A percentile compares a stretch with the other conserved stretches of the same genome.
Evolutionary conservation across 2,888 invertebrate species (phyloP).

Genomic region (Smittia aterrima): DNA sequence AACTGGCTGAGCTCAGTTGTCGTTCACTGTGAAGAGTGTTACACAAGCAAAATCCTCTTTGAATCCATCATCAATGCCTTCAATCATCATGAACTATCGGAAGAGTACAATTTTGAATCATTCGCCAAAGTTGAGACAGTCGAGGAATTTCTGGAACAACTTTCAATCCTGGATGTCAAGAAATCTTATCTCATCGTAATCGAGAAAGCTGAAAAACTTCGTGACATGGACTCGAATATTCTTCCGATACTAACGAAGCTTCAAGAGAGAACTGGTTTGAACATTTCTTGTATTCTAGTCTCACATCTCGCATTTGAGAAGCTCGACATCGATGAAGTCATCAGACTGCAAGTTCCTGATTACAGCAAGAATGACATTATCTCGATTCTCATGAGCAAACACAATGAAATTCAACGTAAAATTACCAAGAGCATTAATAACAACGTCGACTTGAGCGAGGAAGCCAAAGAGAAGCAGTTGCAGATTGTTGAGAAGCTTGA

Average conservation of each 20-base stretch:
- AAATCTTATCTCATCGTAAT: slow-evolving; percentile 66
- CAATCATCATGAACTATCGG: slow-evolving; percentile 52
- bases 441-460: slow-evolving; percentile 43
- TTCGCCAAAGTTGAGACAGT: slow-evolving; percentile 65
- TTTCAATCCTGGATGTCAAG: slow-evolving; percentile 51
- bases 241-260: slow-evolving; percentile 71
- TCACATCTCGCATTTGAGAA: slow-evolving; percentile 80
- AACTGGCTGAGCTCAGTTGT: slow-evolving; percentile 59
- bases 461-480: slow-evolving; percentile 45
- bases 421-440: slow-evolving; percentile 50
- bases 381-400: slow-evolving; percentile 56
- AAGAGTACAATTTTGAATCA: slow-evolving; percentile 50
- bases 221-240: slow-evolving; percentile 71
- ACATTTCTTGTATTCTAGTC: slow-evolving; percentile 73
- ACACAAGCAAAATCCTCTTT: slow-evolving; percentile 70
- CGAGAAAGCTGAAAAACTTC: slow-evolving; percentile 77
- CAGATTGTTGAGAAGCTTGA: slow-evolving; percentile 44
- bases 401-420: slow-evolving; percentile 49
- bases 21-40: slow-evolving; percentile 81
- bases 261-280: slow-evolving; percentile 68
- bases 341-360: slow-evolving; percentile 74
- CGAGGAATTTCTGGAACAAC: slow-evolving; percentile 62
- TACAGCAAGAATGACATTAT: slow-evolving; percentile 70
- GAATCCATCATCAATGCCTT: slow-evolving; percentile 70
- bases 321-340: slow-evolving; percentile 70